These are phyloP conservation scores for Pogona vitticeps DNA, from an alignment of 2,113 vertebrate genomes.

Conservation along the genomic window DNA sequence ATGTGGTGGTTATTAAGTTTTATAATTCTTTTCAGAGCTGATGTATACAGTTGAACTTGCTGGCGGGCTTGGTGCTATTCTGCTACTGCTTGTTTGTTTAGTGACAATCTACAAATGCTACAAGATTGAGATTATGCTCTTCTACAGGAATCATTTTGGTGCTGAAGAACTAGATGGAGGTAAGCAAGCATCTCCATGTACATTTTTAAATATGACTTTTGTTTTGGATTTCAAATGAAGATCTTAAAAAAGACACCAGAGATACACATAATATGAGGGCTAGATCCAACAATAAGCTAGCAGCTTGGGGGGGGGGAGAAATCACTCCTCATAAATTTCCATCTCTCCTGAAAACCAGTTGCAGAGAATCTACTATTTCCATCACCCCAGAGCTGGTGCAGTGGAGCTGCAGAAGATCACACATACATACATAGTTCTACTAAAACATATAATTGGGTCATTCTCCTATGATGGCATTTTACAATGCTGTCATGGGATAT, in stretches of 20 bases:
- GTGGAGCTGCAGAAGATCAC: no score
- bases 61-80: slow-evolving; percentile 95
- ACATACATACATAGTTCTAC: no score
- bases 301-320: no score
- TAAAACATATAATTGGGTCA: no score
- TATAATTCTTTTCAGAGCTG: slow-evolving; percentile 84
- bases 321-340: background rate
- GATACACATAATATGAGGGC: no score
- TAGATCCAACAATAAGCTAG: background rate
- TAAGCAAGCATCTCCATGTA: slow-evolving; percentile 73
- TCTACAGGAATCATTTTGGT: slow-evolving; percentile 96
- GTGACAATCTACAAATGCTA: slow-evolving; percentile 97
- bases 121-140: slow-evolving; percentile 97
- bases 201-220: background rate
- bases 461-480: no score
- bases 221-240: background rate
- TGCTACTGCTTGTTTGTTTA: slow-evolving; percentile 93
- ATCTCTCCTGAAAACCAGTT: background rate
- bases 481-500: no score
- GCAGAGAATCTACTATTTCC: no score
- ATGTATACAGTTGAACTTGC: slow-evolving; percentile 99
- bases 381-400: no score
- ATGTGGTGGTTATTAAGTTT: slow-evolving; percentile 39
- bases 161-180: slow-evolving; percentile 94
- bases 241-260: background rate